Base-by-base conservation (phyloP, 2,113 vertebrate genomes). In the Drymodes brunneopygia region DNA sequence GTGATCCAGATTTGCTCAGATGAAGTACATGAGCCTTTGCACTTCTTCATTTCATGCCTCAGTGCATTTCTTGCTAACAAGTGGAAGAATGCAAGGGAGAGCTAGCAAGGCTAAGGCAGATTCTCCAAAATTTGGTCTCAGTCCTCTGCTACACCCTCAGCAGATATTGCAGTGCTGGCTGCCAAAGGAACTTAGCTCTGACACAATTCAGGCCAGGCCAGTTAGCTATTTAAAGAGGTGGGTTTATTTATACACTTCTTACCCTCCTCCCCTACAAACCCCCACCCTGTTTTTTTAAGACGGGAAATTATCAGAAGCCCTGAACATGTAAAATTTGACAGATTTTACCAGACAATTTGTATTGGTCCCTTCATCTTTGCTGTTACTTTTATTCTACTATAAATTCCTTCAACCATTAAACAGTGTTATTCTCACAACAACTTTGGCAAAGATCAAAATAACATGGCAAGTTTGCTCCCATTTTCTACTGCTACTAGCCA, bases 321-420 rank as follows among this genome's bases (percentile, higher is more conserved):
- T 70, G 48, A 75, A 40, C 54, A 65, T 0, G 22, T 87, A 93
- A 92, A 47, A 97, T 71, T 31, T 86, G 69, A 53, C 62, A 44
- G 33, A n/a, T 58, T 79, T 72, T 81, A 73, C 50, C 53, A 81
- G 51, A 56, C 33, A 89, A 54, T 95, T 94, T 93, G 64, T 80
- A 84, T 12, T 53, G 21, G 44, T 28, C 15, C 40, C 44, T 93
- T 93, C 70, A 40, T 78, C 84, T 85, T 69, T 85, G 33, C 53
- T 67, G 70, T n/a, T 93, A 64, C 65, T 92, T 97, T 92, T 93
- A 88, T 83, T 95, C 38, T 81, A 92, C 79, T 66, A 6, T 90
- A 90, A 95, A 95, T 90, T 94, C 90, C 57, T 96, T 71, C 72
- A 91, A 61, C 65, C 36, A 48, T 93, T 92, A 88, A 94, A 77